Evolutionary conservation across 2,797 vertebrate species (phyloP), one percentile per base, ranked within the genome.

Genomic region (Taenioides sp.): DNA sequence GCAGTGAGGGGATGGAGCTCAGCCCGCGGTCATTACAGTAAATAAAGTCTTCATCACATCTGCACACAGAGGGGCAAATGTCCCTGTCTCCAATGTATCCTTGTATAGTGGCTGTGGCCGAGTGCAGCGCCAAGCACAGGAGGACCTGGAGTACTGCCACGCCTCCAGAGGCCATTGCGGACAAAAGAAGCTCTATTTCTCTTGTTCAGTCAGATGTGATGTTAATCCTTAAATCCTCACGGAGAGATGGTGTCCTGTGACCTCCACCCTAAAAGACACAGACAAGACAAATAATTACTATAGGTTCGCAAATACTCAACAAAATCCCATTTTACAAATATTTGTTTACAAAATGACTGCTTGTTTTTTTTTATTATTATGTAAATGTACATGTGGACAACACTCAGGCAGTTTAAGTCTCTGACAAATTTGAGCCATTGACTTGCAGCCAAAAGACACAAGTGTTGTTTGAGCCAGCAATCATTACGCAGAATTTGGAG

Each of bases 21-120:
- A 99, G 85, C 0, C 96, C 97, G 27, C 97, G 95, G 90, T 98
- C 97, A 11, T 98, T 98, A 91, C 97, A 98, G 85, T 98, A 98
- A 80, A 98, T 96, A 80, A 97, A 98, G 76, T 96, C 94, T 0
- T 95, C 94, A 67, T 98, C 93, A 0, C 97, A 99, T 80, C 97
- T 95, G 87, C 97, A 99, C 1, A 96, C 96, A 0, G 94, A 90
- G 0, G 97, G 97, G 67, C 97, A 97, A 5, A 92, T 92, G 74
- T 92, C 91, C 34, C 74, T 92, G 63, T 93, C 92, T 40, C 87
- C 85, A 50, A 88, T 86, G 80, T 92, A 88, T 25, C 86, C 89
- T 80, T 91, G 92, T 49, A 91, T 86, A 0, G 92, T 86, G 54
- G 92, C 91, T 37, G 84, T 83, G 55, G 90, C 80, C 69, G 90